Base-by-base conservation (phyloP, 1,140 invertebrate genomes). In the Hesperophylax magnus region DNA sequence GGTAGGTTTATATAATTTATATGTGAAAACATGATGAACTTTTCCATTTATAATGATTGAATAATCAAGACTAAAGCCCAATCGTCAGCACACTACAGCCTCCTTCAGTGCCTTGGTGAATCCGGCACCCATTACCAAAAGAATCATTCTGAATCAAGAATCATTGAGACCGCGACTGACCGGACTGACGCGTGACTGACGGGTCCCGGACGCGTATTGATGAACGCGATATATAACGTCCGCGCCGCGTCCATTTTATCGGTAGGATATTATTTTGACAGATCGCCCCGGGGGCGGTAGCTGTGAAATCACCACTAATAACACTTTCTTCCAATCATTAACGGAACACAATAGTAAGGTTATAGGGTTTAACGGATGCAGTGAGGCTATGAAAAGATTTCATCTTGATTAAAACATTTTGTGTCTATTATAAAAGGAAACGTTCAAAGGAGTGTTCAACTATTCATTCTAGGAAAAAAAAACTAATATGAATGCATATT, bases 141-240 rank as follows among this genome's bases (percentile, higher is more conserved):
- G n/a, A 8, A 31, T 8, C 18, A 18, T 20, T 22, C 58, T 2
- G 17, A 18, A 24, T 20, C 54, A 31, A 27, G 20, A 24, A 65
- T 20, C 27, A 52, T 52, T 27, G 27, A 22, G 80, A 81, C 77
- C 77, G 81, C 71, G 72, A 77, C 81, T 34, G 81, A 75, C 81
- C 31, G 4, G 58, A 8, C 31, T 27, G 75, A 77, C 75, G 34
- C 69, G 20, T 82, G 39, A 47, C 39, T 9, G 39, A 8, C 11
- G 34, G 34, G 34, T 3, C 27, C 31, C 31, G 56, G 75, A 77
- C 75, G 22, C 67, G 31, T 82, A 82, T 82, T 82, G 81, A 82
- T 82, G 77, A 22, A 47, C 77, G 56, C 74, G 77, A 82, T 82
- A 79, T 60, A 54, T 82, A 79, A 82, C 60, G 53, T 58, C 56